Base-by-base conservation (phyloP, 2,888 invertebrate genomes). In the Erebia epiphron region DNA sequence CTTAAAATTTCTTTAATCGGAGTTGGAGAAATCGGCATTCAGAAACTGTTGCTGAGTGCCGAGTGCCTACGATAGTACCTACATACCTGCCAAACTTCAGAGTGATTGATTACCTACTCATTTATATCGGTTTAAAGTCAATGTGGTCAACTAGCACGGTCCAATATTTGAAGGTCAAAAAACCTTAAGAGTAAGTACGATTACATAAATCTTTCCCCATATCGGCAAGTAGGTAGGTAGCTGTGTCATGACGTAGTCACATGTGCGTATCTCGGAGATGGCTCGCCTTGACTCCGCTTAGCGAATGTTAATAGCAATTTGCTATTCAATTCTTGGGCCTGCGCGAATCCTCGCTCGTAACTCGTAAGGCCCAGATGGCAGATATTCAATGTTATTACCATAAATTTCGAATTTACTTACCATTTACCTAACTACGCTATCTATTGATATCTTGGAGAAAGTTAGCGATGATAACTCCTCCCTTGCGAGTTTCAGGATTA, bases 271-370 rank as follows among this genome's bases (percentile, higher is more conserved):
- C 67, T 58, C 8, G 69, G 68, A 65, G 67, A 76, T 75, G 68
- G 75, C 41, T 83, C 73, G 74, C 84, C 83, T 84, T 84, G 84
- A 81, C 83, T 82, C 72, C 80, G 71, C 81, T 83, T 81, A 80
- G 80, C 75, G 78, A 78, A 78, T 79, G 79, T 77, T 80, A 80
- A 79, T 77, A 72, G 74, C 75, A 76, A 78, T 79, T 79, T 75
- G 77, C 77, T 70, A 74, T 76, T 78, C 72, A 72, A 74, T 74
- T 70, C 70, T 69, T 16, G 43, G 58, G 61, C n/a, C 56, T 11
- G 49, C 67, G 67, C 46, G 57, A 49, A 63, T 58, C 62, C 58
- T 64, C 67, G 43, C 9, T 43, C 43, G 43, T 26, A 26, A 62
- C 18, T 70, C 21, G 18, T 41, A 50, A 26, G 46, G 18, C 52